Conservation (phyloP, 2,113 vertebrate genomes). For the Smithornis capensis region DNA sequence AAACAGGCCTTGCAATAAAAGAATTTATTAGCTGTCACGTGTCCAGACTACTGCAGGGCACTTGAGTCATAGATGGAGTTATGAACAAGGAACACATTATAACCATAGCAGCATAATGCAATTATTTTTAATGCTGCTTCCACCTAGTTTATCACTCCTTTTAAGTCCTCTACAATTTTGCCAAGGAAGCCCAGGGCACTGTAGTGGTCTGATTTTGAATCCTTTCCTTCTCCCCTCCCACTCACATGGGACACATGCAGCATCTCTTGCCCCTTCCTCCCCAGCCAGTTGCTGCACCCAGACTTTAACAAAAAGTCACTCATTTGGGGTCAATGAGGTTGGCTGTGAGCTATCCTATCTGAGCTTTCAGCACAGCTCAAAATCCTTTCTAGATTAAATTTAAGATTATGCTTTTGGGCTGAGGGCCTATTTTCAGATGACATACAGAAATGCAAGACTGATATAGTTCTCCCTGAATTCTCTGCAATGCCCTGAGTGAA, state of each 20-base stretch:
- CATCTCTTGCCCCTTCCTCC: background rate
- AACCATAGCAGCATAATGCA: background rate
- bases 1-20: constrained; percentile 34
- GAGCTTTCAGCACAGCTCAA: background rate
- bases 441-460: background rate
- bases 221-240: background rate
- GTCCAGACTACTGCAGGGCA: constrained; percentile 32
- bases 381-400: background rate
- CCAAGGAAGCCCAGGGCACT: background rate
- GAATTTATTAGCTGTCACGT: constrained; percentile 46
- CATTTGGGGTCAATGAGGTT: background rate
- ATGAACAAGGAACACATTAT: background rate
- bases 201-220: background rate
- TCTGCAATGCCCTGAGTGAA: background rate
- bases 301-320: background rate
- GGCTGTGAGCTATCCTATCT: background rate
- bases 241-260: fast-evolving
- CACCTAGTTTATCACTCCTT: background rate
- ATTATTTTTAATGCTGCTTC: constrained; percentile 12
- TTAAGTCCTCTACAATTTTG: background rate
- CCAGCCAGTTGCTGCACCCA: background rate
- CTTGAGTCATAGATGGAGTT: background rate
- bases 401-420: background rate
- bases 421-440: background rate
- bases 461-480: background rate